Conservation (phyloP, 2,113 vertebrate species). For the Lepus timidus region DNA sequence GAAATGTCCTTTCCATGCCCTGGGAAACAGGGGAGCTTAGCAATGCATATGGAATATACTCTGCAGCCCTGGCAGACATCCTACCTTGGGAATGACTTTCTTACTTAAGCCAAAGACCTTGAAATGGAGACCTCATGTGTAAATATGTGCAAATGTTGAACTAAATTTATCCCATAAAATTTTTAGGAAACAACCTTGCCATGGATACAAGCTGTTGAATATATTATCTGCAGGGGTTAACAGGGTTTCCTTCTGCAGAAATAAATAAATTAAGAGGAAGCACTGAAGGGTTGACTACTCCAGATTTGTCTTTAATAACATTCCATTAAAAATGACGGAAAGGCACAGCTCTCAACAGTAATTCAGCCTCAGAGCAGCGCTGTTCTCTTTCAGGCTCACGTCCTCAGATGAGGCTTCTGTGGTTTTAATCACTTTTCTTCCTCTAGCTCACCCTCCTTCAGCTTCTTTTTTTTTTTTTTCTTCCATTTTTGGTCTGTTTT, state of each 20-base stretch:
- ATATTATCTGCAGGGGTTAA: conserved; percentile 88
- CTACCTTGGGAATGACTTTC: conserved; percentile 83
- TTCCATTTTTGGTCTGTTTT: conserved; percentile 79
- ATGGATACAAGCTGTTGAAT: conserved; percentile 84
- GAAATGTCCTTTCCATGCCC: conserved; percentile 68
- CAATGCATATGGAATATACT: conserved; percentile 22
- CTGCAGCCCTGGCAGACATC: conserved; percentile 62
- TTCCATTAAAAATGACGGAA: conserved; percentile 88
- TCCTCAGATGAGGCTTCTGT: conserved; percentile 70
- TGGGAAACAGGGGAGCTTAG: conserved; percentile 43
- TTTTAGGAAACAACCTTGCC: conserved; percentile 87
- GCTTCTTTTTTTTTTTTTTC: not conserved
- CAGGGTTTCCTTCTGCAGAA: conserved; percentile 86
- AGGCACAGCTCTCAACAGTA: conserved; percentile 81
- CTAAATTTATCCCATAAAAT: conserved; percentile 87
- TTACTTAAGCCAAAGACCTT: conserved; percentile 82
- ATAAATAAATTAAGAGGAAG: conserved; percentile 89
- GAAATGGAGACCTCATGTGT: conserved; percentile 84
- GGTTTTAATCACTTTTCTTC: conserved; percentile 83
- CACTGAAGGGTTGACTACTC: conserved; percentile 86
- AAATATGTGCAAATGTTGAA: conserved; percentile 87
- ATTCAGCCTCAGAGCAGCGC: conserved; percentile 79
- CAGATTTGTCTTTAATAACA: conserved; percentile 88
- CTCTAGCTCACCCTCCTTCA: conserved; percentile 25
- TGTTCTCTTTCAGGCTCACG: conserved; percentile 72